A percentile compares a stretch with the other conserved stretches of the same genome.
These are phyloP conservation scores for Drosophila carrolli DNA, from an alignment of 1,140 invertebrate species.

Conservation along the genomic window DNA sequence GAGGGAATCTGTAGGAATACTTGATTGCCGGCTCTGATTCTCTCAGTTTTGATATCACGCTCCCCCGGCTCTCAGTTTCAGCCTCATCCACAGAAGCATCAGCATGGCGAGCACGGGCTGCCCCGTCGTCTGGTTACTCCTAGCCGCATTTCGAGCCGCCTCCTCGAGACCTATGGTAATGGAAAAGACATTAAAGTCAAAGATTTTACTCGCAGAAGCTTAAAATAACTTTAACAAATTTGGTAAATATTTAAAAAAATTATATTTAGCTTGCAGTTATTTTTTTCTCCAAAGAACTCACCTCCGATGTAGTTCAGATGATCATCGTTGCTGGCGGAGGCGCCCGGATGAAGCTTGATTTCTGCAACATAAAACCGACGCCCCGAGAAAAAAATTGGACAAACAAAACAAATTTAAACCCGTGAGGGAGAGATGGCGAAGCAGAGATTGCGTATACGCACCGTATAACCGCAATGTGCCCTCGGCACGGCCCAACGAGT, in stretches of 20 bases:
- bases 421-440: slow-evolving; percentile 15
- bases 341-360: slow-evolving; percentile 84
- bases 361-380: slow-evolving; percentile 57
- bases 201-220: not conserved
- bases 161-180: slow-evolving; percentile 58
- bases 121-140: slow-evolving; percentile 26
- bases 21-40: slow-evolving; percentile 72
- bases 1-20: slow-evolving; percentile 73
- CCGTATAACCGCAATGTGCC: slow-evolving; percentile 94
- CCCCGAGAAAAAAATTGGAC: not conserved
- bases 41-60: slow-evolving; percentile 77
- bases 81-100: slow-evolving; percentile 32
- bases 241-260: not conserved
- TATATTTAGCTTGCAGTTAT: not conserved
- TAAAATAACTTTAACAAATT: not conserved
- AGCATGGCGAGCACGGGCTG: slow-evolving; percentile 20
- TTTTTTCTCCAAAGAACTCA: slow-evolving; percentile 30
- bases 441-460: slow-evolving; percentile 86
- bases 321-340: slow-evolving; percentile 79
- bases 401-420: slow-evolving; percentile 35
- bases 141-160: slow-evolving; percentile 54
- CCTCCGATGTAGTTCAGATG: slow-evolving; percentile 81
- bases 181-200: not conserved
- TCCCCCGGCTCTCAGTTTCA: slow-evolving; percentile 25
- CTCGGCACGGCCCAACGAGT: slow-evolving; percentile 94